Evolutionary conservation across 2,797 vertebrate genomes (phyloP).

Genomic region (Eulemur mongoz): DNA sequence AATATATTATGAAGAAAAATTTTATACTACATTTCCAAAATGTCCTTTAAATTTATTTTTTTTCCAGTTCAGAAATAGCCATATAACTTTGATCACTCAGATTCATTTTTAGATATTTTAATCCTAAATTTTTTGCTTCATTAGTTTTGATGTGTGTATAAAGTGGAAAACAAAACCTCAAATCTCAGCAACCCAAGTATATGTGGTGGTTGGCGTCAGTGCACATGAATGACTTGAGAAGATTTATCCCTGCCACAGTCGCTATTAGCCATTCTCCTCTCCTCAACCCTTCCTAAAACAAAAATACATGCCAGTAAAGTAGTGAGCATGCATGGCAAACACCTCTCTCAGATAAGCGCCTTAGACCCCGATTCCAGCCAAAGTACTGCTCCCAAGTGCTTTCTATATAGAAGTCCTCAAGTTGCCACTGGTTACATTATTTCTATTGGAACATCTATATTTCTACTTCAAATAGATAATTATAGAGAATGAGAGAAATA

Average conservation of each 20-base stretch:
- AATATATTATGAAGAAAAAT: background rate
- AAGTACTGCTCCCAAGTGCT: background rate
- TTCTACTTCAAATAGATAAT: background rate
- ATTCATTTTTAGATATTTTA: background rate
- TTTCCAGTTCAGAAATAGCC: conserved; percentile 4
- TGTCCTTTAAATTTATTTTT: background rate
- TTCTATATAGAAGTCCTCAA: background rate
- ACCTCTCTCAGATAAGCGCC: background rate
- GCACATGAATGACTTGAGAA: background rate
- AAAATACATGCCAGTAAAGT: background rate
- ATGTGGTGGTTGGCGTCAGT: background rate
- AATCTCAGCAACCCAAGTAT: background rate
- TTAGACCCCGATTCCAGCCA: background rate
- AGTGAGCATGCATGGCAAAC: too few relatives aligned
- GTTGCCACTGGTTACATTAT: background rate
- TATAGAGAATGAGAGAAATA: background rate
- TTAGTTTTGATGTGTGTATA: background rate
- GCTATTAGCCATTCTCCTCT: background rate
- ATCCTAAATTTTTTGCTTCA: background rate
- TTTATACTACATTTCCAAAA: background rate
- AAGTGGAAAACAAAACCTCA: background rate
- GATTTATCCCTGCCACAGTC: background rate
- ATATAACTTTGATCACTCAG: background rate
- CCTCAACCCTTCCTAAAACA: background rate
- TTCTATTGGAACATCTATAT: background rate